Percentiles rank a stretch among this genome's conserved stretches.
Evolutionary conservation across 2,888 invertebrate species (phyloP).

Genomic region (Apotomis capreana): DNA sequence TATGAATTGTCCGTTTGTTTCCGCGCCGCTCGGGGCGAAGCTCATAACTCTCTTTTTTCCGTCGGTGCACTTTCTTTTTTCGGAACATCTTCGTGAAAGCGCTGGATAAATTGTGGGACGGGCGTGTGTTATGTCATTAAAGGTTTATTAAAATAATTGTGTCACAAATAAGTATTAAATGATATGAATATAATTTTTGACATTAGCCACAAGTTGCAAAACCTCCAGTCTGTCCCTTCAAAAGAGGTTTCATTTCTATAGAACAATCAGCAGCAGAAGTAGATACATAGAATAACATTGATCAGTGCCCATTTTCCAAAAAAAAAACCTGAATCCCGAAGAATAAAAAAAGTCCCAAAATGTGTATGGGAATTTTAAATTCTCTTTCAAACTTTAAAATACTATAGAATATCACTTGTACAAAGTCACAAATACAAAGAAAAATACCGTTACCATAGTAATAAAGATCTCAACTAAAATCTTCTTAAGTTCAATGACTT

Average conservation of each 20-base stretch:
- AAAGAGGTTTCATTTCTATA: no score
- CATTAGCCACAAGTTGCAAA: background rate
- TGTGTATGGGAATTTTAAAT: no score
- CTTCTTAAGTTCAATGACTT: conserved; percentile 26
- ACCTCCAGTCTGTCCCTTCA: no score
- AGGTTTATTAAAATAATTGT: conserved; percentile 31
- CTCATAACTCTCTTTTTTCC: conserved; percentile 63
- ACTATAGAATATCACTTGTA: no score
- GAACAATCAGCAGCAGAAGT: no score
- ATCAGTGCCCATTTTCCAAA: no score
- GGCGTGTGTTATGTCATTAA: conserved; percentile 27
- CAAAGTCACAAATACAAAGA: no score
- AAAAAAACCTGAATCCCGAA: no score
- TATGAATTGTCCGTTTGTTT: conserved; percentile 77
- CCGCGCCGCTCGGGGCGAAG: conserved; percentile 62
- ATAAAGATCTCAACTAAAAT: background rate
- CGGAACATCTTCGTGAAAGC: conserved; percentile 74
- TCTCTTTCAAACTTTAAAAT: no score
- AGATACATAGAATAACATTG: no score
- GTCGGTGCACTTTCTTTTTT: conserved; percentile 70
- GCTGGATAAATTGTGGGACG: conserved; percentile 52
- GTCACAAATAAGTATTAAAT: conserved; percentile 1
- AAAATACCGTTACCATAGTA: no score
- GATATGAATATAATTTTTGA: background rate
- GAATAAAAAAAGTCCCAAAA: no score